Base-by-base conservation (phyloP, 2,888 invertebrate genomes). In the Acanthacorydalis orientalis region DNA sequence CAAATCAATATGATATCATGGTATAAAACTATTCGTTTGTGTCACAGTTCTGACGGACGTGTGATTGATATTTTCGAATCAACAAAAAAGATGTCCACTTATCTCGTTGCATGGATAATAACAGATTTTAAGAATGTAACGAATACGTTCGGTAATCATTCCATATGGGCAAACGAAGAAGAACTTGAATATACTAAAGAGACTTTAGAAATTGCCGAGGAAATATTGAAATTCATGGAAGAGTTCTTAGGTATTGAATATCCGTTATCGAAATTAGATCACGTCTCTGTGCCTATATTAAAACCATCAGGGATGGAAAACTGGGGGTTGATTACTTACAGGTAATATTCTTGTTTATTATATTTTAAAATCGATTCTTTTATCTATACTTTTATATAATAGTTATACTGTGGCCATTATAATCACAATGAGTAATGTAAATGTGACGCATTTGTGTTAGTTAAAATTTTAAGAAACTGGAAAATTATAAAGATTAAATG, bases 241-340 rank as follows among this genome's bases (percentile, higher is more conserved):
- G 55, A 69, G 39, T 75, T 78, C 60, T 73, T 85, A 54, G 73
- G 61, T 1, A 58, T 73, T 11, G 56, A 68, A 7, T 78, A 76
- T 54, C 62, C 71, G 44, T 34, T 44, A 11, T 68, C 78, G 6
- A 89, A 89, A 60, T 72, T 89, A 63, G 84, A 90, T 58, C 78
- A 89, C 58, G 77, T 88, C n/a, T n/a, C n/a, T n/a, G n/a, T n/a
- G 88, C 87, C 1, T 73, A 92, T 50, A 81, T 86, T 0, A 85
- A 51, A 31, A 89, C 90, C 57, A 72, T 83, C 83, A 15, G 91
- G 90, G 35, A 92, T 92, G 90, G 91, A 93, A 61, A 93, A 92
- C 61, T 92, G 92, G 91, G 92, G 92, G 6, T 64, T 92, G 39
- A 80, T 88, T 32, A 85, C 85, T 2, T 89, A 83, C 67, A 75